These are phyloP conservation scores for Vanessa cardui DNA, from an alignment of 2,888 invertebrate genomes.

Conservation along the genomic window DNA sequence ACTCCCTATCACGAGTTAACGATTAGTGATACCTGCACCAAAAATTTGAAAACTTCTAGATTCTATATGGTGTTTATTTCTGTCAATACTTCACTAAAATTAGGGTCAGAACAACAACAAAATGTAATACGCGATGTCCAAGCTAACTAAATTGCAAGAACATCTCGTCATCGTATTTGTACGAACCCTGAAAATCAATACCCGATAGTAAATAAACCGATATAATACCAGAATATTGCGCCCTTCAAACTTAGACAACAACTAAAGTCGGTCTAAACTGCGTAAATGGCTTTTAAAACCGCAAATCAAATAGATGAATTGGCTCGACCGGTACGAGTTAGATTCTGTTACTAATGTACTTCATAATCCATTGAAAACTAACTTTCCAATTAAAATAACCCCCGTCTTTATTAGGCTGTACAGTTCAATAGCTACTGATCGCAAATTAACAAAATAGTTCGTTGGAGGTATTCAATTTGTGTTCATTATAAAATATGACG, in stretches of 20 bases:
- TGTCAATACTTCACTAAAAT: no score
- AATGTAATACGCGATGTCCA: no score
- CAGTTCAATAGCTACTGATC: slow-evolving; percentile 46
- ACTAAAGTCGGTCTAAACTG: slow-evolving; percentile 10
- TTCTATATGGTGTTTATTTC: no score
- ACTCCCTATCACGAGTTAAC: no score
- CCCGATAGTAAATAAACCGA: slow-evolving; percentile 6
- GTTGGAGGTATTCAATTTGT: slow-evolving; percentile 56
- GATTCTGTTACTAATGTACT: slow-evolving; percentile 30
- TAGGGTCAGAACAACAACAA: no score
- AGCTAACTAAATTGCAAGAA: no score
- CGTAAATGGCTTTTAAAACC: slow-evolving; percentile 23
- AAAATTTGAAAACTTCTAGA: no score
- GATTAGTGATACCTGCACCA: no score
- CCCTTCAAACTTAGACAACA: slow-evolving; percentile 11
- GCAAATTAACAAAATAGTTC: slow-evolving; percentile 49
- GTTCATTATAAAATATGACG: slow-evolving; percentile 60
- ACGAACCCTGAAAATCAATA: not conserved
- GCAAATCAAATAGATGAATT: slow-evolving; percentile 29
- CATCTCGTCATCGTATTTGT: no score
- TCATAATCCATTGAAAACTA: slow-evolving; percentile 43
- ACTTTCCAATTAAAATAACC: slow-evolving; percentile 47
- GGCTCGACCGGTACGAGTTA: slow-evolving; percentile 26
- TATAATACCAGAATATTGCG: not conserved
- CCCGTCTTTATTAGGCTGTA: slow-evolving; percentile 43